A percentile compares a stretch with the other conserved stretches of the same genome.
Evolutionary conservation across 2,888 invertebrate species (phyloP).

Genomic region (Agriopis marginaria): DNA sequence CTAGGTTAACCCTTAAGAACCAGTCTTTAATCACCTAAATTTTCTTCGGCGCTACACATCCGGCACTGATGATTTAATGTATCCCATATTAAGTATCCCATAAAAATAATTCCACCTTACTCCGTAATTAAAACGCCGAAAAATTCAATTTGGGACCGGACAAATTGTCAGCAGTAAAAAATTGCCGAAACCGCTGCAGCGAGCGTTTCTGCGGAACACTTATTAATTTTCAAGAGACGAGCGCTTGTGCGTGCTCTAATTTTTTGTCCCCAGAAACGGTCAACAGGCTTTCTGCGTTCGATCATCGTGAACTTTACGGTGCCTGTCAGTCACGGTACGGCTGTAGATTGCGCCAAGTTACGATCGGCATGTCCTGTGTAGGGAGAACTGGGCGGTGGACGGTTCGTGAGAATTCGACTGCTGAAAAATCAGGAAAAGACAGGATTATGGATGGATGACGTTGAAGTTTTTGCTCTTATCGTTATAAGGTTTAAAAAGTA

Average conservation of each 20-base stretch:
- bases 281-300: constrained; percentile 49
- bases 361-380: constrained; percentile 45
- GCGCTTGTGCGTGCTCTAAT: constrained; percentile 49
- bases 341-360: constrained; percentile 47
- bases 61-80: constrained; percentile 32
- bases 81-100: constrained; percentile 30
- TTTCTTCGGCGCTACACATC: constrained; percentile 53
- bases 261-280: constrained; percentile 47
- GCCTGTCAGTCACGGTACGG: constrained; percentile 47
- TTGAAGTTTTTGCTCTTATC: no score
- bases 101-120: constrained; percentile 42
- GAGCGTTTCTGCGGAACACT: constrained; percentile 52
- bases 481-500: no score
- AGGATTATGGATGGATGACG: no score
- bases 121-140: constrained; percentile 55
- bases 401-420: constrained; percentile 9
- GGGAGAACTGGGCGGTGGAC: constrained; percentile 8
- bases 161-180: constrained; percentile 58
- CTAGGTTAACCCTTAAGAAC: not conserved
- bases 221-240: constrained; percentile 56
- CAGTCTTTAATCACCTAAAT: constrained; percentile 54
- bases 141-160: constrained; percentile 59
- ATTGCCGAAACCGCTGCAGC: constrained; percentile 40
- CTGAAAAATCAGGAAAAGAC: not conserved
- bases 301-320: constrained; percentile 57